A percentile compares a stretch with the other conserved stretches of the same genome.
phyloP scores from a whole-genome alignment of 1,140 invertebrate species.

The Hormaphis cornu region DNA sequence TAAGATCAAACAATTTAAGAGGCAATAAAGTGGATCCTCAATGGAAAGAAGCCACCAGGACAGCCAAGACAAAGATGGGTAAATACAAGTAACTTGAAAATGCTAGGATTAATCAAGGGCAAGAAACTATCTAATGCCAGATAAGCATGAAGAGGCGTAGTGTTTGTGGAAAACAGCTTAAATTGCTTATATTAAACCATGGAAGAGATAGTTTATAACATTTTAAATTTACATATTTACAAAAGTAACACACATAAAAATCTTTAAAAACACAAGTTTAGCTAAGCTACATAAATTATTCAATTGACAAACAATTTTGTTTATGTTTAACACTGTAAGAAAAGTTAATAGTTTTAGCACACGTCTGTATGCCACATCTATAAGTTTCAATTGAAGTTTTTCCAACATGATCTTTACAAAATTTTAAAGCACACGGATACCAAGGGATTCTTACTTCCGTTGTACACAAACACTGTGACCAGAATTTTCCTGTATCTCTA shows the following conservation, averaged over 20 bases:
- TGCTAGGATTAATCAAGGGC: no score
- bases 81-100: no score
- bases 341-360: constrained; percentile 78
- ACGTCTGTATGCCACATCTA: constrained; percentile 91
- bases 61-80: no score
- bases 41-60: no score
- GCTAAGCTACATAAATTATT: constrained; percentile 47
- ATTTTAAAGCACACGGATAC: constrained; percentile 90
- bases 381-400: constrained; percentile 44
- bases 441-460: constrained; percentile 73
- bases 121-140: no score
- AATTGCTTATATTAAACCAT: no score
- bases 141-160: no score
- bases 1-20: no score
- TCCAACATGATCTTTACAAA: constrained; percentile 61
- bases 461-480: constrained; percentile 64
- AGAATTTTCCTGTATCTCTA: constrained; percentile 53
- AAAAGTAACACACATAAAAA: no score
- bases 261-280: not conserved
- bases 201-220: no score
- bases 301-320: constrained; percentile 78
- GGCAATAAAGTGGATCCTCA: no score
- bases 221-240: not conserved
- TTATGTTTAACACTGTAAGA: constrained; percentile 73
- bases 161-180: no score